phyloP scores from a whole-genome alignment of 1,140 invertebrate species.

The Sitodiplosis mosellana region DNA sequence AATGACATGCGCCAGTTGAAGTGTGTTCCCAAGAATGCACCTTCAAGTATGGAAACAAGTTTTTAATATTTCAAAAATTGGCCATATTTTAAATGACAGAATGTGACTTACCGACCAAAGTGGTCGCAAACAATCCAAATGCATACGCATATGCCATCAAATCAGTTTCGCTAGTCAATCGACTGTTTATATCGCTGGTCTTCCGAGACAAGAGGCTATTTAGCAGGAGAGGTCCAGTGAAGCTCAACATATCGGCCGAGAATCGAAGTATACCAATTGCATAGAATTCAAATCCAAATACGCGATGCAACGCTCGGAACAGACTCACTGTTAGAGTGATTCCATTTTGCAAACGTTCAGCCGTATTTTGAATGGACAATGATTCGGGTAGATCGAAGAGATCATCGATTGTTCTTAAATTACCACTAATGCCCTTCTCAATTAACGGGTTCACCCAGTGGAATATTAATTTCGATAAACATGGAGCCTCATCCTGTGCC shows the following conservation, averaged over 20 bases:
- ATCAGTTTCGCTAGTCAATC: conserved; percentile 37
- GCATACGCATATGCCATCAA: conserved; percentile 51
- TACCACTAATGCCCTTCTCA: conserved; percentile 54
- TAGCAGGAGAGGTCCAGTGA: conserved; percentile 76
- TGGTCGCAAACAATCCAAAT: conserved; percentile 41
- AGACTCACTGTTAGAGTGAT: conserved; percentile 29
- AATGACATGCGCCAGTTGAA: conserved; percentile 78
- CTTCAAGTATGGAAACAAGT: no score
- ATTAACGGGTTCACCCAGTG: conserved; percentile 77
- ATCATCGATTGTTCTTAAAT: conserved; percentile 57
- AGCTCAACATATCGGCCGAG: conserved; percentile 60
- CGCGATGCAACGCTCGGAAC: conserved; percentile 52
- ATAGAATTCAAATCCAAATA: conserved; percentile 79
- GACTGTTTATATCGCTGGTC: conserved; percentile 1
- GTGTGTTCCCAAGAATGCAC: conserved; percentile 63
- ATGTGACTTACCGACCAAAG: conserved; percentile 42
- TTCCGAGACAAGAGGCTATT: conserved; percentile 15
- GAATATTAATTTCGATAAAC: conserved; percentile 60
- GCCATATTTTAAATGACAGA: no score
- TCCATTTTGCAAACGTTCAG: conserved; percentile 15
- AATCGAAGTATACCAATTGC: conserved; percentile 75
- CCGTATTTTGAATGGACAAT: conserved; percentile 14
- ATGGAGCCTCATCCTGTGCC: conserved; percentile 56
- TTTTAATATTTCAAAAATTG: conserved; percentile 1
- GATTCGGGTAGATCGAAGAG: conserved; percentile 62